These are phyloP conservation scores for Halocaridina rubra DNA, from an alignment of 2,888 invertebrate genomes.

Conservation along the genomic window DNA sequence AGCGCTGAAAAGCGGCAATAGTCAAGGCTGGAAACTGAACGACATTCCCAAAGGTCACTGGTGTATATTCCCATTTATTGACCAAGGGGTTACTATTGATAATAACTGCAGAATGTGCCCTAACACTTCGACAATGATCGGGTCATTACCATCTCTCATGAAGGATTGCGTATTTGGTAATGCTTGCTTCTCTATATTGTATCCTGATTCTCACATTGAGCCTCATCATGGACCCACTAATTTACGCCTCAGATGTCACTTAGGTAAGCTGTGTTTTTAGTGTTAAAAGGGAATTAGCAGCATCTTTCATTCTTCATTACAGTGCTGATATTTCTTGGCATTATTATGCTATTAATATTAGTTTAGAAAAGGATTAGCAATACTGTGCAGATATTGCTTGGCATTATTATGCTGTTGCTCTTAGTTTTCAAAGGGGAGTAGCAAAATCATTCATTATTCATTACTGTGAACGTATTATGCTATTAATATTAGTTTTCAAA, in stretches of 20 bases:
- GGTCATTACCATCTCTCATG: slow-evolving; percentile 40
- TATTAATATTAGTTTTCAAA: no score
- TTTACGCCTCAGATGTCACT: slow-evolving; percentile 42
- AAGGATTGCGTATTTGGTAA: slow-evolving; percentile 56
- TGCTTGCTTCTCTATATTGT: slow-evolving; percentile 40
- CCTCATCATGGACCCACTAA: slow-evolving; percentile 50
- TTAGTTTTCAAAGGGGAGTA: no score
- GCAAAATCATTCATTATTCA: no score
- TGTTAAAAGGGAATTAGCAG: no score
- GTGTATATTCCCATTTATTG: slow-evolving; percentile 54
- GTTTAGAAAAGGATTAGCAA: no score
- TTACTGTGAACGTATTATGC: no score
- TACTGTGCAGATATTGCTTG: no score
- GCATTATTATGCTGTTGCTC: no score
- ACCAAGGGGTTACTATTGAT: slow-evolving; percentile 28
- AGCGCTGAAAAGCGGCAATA: slow-evolving; percentile 16
- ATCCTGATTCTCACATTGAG: slow-evolving; percentile 45
- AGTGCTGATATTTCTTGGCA: no score
- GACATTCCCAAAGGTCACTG: slow-evolving; percentile 39
- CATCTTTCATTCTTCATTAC: no score
- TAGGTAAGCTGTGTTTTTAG: no score
- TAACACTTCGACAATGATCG: slow-evolving; percentile 28
- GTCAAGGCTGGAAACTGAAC: slow-evolving; percentile 47
- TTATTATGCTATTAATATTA: no score
- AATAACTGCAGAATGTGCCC: slow-evolving; percentile 32